Conservation (phyloP, 2,888 invertebrate genomes). For the Calameuta pallipes region DNA sequence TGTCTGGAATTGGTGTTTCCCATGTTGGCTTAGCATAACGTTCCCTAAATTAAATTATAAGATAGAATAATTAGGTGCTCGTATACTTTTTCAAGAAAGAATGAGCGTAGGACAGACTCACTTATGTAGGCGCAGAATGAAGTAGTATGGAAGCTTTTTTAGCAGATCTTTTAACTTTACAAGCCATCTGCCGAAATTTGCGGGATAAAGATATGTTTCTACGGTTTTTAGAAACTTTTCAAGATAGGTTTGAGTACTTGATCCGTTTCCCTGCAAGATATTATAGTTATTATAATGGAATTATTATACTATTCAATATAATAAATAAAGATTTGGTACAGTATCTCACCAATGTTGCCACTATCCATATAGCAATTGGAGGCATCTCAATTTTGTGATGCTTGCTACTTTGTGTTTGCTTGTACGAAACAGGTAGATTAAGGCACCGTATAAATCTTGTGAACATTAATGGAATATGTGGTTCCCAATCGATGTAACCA, state of each 20-base stretch:
- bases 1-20: conserved; percentile 76
- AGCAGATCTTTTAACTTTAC: conserved; percentile 75
- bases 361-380: conserved; percentile 69
- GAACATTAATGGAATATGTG: conserved; percentile 83
- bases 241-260: conserved; percentile 77
- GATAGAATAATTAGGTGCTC: not conserved
- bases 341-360: conserved; percentile 68
- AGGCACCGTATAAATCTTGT: conserved; percentile 78
- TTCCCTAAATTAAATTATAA: conserved; percentile 68
- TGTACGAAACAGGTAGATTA: conserved; percentile 83
- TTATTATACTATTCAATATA: not conserved
- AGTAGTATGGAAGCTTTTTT: conserved; percentile 75
- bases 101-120: conserved; percentile 38
- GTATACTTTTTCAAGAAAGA: conserved; percentile 2
- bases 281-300: not conserved
- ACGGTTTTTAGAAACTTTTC: conserved; percentile 84
- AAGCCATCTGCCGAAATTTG: conserved; percentile 87
- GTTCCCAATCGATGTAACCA: conserved; percentile 89
- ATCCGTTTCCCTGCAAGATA: conserved; percentile 72
- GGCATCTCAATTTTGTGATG: conserved; percentile 68
- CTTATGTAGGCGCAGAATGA: conserved; percentile 72
- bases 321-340: conserved; percentile 12
- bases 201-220: conserved; percentile 90
- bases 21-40: conserved; percentile 74
- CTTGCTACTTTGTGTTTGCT: conserved; percentile 72